Evolutionary conservation across 2,888 invertebrate species (phyloP), one percentile per base, ranked within the genome.

Genomic region (Scaptomyza parva): DNA sequence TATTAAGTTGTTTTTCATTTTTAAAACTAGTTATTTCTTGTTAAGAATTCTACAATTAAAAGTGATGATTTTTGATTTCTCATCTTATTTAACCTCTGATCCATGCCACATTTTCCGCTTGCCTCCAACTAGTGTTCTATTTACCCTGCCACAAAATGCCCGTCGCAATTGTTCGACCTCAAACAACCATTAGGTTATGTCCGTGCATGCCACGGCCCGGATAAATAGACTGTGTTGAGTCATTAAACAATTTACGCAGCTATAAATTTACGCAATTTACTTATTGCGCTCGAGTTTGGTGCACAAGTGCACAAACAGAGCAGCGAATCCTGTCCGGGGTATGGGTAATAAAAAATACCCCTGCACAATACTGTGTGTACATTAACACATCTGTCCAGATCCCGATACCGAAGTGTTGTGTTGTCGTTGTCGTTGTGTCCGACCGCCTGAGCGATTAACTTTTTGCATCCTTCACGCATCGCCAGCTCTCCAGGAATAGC

Each of bases 221-320:
- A 70, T 84, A 84, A 84, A 84, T 84, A 84, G 81, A 84, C 81
- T 80, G 86, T 80, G 86, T 84, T 79, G 76, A 85, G 85, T 86
- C 86, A 85, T 85, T 85, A 85, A 85, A 85, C 85, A 86, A 85
- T 85, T 85, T 86, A 85, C 84, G 76, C 79, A 78, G 77, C 78
- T 78, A 89, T 89, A 89, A 89, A 89, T 89, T 84, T 88, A 83
- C 88, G 84, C 88, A 90, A 90, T 89, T 89, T 88, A 88, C 88
- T 89, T 89, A 89, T 79, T 74, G 81, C 75, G 69, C 59, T 47
- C 50, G 61, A 53, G 33, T 65, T 60, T 51, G 52, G 55, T n/a
- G n/a, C n/a, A n/a, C 64, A 41, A 65, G 58, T 74, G 59, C 53
- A 62, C 52, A 62, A 26, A 65, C 58, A 47, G 11, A 20, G 26